A percentile compares a stretch with the other conserved stretches of the same genome.
Evolutionary conservation across 2,113 vertebrate genomes (phyloP).

Genomic region (Ictalurus furcatus): DNA sequence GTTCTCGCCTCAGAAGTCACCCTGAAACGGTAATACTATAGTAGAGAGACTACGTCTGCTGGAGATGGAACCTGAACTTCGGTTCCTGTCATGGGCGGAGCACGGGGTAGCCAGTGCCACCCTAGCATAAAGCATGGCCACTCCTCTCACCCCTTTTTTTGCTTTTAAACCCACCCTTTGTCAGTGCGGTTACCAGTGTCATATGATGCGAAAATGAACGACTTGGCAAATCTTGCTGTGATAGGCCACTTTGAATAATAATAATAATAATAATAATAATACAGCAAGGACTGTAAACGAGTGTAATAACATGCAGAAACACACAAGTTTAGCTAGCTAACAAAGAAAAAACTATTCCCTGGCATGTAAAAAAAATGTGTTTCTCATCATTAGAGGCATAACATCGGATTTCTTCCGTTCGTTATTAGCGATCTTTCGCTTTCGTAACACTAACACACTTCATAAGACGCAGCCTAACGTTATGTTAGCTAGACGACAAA

Average conservation of each 20-base stretch:
- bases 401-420: background rate
- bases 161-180: background rate
- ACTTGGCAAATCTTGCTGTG: background rate
- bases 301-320: background rate
- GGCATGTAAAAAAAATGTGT: background rate
- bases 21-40: background rate
- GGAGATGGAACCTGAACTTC: background rate
- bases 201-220: background rate
- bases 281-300: background rate
- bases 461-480: background rate
- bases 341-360: background rate
- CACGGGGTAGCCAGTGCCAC: background rate
- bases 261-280: no score
- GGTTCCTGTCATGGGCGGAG: background rate
- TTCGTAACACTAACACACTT: background rate
- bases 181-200: background rate
- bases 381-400: background rate
- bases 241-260: background rate
- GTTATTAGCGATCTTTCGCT: background rate
- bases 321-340: background rate
- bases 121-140: background rate
- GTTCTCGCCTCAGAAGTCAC: background rate
- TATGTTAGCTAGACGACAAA: background rate
- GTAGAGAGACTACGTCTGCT: background rate
- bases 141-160: background rate